Percentiles rank a stretch among this genome's conserved stretches.
These are phyloP conservation scores for Drosophila borealis DNA, from an alignment of 2,888 invertebrate species.

Conservation along the genomic window DNA sequence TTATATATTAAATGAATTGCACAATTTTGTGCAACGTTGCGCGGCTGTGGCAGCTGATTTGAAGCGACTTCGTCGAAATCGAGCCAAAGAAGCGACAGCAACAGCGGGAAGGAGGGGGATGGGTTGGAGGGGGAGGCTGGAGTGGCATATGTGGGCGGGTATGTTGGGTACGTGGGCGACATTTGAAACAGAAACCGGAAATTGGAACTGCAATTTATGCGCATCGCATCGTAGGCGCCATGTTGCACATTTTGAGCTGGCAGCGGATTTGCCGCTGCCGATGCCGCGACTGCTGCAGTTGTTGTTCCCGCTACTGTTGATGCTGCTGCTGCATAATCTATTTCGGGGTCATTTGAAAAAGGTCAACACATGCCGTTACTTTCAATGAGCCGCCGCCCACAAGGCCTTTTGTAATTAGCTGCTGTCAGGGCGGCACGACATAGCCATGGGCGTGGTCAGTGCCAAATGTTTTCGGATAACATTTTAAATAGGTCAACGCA, in stretches of 20 bases:
- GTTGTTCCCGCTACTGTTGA: slow-evolving; percentile 24
- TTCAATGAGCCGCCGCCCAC: slow-evolving; percentile 43
- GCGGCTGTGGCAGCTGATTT: slow-evolving; percentile 49
- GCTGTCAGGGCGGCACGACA: slow-evolving; percentile 6
- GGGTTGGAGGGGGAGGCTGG: not conserved
- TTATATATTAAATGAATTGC: slow-evolving; percentile 70
- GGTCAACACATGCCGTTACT: slow-evolving; percentile 73
- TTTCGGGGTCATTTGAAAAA: slow-evolving; percentile 71
- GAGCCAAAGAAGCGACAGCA: slow-evolving; percentile 35
- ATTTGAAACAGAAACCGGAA: slow-evolving; percentile 75
- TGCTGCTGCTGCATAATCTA: slow-evolving; percentile 66
- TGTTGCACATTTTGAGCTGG: slow-evolving; percentile 45
- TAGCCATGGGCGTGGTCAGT: slow-evolving; percentile 9
- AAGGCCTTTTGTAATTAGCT: slow-evolving; percentile 44
- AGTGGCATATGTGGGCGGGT: not conserved
- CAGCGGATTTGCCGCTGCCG: slow-evolving; percentile 31
- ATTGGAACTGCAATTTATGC: slow-evolving; percentile 75
- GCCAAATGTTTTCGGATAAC: slow-evolving; percentile 44
- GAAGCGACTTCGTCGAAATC: slow-evolving; percentile 44
- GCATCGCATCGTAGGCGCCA: slow-evolving; percentile 69
- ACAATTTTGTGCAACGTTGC: slow-evolving; percentile 70
- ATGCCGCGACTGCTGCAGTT: slow-evolving; percentile 6
- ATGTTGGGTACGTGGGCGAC: slow-evolving; percentile 47
- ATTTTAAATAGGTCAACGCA: slow-evolving; percentile 58
- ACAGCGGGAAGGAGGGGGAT: not conserved